phyloP scores from a whole-genome alignment of 2,797 vertebrate genomes.

The Sebastes flavidus region DNA sequence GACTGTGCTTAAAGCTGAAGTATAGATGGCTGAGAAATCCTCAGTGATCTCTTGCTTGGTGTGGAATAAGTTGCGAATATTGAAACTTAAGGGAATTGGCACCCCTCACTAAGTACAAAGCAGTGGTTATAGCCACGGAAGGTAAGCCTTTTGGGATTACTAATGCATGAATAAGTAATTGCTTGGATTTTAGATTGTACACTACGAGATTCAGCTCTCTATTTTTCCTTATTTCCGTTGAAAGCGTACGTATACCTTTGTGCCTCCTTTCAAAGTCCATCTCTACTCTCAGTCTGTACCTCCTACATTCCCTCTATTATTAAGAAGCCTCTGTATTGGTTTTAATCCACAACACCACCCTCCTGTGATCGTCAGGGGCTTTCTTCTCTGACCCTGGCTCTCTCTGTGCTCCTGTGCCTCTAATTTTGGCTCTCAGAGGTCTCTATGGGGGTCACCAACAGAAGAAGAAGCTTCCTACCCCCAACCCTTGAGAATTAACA shows the following conservation, averaged over 20 bases:
- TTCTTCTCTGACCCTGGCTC: constrained; percentile 16
- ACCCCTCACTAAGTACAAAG: constrained; percentile 6
- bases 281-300: neutral
- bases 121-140: neutral
- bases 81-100: constrained; percentile 26
- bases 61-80: constrained; percentile 11
- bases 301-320: constrained; percentile 20
- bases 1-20: constrained; percentile 4
- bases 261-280: constrained; percentile 8
- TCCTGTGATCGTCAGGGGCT: constrained; percentile 23
- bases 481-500: constrained; percentile 31
- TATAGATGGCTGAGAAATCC: neutral
- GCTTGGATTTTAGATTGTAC: constrained; percentile 3
- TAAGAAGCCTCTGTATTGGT: constrained; percentile 2
- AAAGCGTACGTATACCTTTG: neutral
- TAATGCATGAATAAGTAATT: constrained; percentile 31
- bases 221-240: neutral
- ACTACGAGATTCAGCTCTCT: neutral
- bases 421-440: constrained; percentile 36
- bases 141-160: constrained; percentile 8
- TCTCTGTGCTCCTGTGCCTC: constrained; percentile 23
- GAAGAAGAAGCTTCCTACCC: constrained; percentile 1
- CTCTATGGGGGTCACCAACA: constrained; percentile 2
- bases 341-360: constrained; percentile 20
- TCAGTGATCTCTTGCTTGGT: constrained; percentile 20